These are phyloP conservation scores for Suncus etruscus DNA, from an alignment of 2,113 vertebrate species.

Conservation along the genomic window DNA sequence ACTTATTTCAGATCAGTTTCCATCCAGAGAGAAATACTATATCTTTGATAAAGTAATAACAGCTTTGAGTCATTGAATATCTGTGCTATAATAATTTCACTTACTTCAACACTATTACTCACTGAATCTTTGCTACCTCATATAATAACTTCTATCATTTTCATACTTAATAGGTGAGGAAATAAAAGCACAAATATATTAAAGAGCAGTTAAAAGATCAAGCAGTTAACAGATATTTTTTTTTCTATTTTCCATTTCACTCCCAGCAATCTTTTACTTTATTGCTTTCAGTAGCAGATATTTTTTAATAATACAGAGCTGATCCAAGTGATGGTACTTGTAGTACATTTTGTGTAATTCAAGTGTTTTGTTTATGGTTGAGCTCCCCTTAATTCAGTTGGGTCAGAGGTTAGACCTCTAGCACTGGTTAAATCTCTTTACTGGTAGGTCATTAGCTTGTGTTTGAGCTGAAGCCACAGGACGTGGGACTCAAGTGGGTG, in stretches of 20 bases:
- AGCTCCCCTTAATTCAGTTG: background rate
- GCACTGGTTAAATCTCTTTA: background rate
- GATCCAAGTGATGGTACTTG: background rate
- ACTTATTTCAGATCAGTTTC: background rate
- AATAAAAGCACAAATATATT: background rate
- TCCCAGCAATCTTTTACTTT: no score
- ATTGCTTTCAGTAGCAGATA: no score
- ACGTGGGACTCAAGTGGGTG: background rate
- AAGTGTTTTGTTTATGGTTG: slow-evolving; percentile 32
- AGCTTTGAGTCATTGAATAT: background rate
- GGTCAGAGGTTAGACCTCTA: background rate
- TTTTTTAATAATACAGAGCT: background rate
- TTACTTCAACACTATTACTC: background rate
- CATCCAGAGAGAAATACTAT: background rate
- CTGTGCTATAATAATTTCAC: background rate
- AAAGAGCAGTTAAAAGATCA: background rate
- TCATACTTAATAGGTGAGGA: background rate
- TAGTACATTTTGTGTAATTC: background rate
- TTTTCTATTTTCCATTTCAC: no score
- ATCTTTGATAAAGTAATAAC: background rate
- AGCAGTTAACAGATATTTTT: background rate
- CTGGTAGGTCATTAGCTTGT: background rate
- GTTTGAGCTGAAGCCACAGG: background rate
- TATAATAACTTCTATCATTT: background rate
- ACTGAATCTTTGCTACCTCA: background rate